Evolutionary conservation across 1,140 invertebrate genomes (phyloP).

Genomic region (Megathymus violae): DNA sequence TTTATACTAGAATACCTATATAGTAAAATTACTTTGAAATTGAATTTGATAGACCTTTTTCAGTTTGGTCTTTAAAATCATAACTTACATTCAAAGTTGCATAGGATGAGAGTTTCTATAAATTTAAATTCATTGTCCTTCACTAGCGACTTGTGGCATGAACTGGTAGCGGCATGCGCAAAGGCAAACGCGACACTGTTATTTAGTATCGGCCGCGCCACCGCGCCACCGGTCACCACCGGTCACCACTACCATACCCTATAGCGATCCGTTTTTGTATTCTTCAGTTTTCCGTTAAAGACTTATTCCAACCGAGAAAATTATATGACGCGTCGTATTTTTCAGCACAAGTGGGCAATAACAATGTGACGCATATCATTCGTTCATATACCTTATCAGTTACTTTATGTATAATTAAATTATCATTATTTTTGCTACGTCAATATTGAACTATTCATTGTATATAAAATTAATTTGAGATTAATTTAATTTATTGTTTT

Average conservation of each 20-base stretch:
- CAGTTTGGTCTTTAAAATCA: no score
- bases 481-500: no score
- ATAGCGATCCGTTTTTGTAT: slow-evolving; percentile 12
- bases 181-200: slow-evolving; percentile 77
- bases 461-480: no score
- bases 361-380: background rate
- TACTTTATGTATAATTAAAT: no score
- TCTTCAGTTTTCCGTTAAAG: slow-evolving; percentile 21
- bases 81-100: no score
- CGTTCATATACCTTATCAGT: no score
- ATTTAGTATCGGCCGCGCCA: slow-evolving; percentile 72
- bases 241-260: slow-evolving; percentile 18
- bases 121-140: background rate
- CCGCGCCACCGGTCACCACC: slow-evolving; percentile 61
- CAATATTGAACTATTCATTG: no score
- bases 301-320: slow-evolving; percentile 9
- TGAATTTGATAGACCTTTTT: no score
- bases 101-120: background rate
- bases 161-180: slow-evolving; percentile 57
- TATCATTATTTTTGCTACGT: no score
- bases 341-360: background rate
- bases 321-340: background rate
- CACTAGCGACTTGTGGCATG: slow-evolving; percentile 36
- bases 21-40: no score
- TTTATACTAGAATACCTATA: no score